Evolutionary conservation across 2,797 vertebrate species (phyloP), one percentile per base, ranked within the genome.

Genomic region (Hipposideros larvatus): DNA sequence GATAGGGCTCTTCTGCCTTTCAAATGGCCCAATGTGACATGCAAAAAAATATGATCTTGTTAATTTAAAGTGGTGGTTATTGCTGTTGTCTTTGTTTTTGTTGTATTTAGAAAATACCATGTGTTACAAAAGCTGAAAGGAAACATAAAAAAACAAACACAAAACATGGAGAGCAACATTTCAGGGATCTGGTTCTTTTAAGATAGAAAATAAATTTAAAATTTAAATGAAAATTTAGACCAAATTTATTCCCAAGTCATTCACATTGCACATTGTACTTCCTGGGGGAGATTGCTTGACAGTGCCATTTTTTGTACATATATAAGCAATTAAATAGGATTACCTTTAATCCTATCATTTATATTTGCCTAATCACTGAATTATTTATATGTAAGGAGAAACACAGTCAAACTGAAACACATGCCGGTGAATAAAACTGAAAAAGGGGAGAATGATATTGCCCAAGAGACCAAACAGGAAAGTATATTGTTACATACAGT

Each of bases 311-410:
- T 70, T n/a, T 82, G 31, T 87, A 10, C 26, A 53, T 68, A 37
- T 22, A 41, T 88, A 79, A 95, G 79, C 68, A 68, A 94, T 95
- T 84, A 80, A 88, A 63, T 59, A 57, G 55, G 51, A 70, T 89
- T 93, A 79, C 31, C 9, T 96, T 90, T 89, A 80, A 77, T 92
- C 18, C 5, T 74, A 8, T 46, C n/a, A 65, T 75, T 87, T 96
- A 71, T 71, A 53, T 93, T 95, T 96, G 22, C 22, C n/a, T 93
- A 74, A 78, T 80, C 71, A 43, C 14, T 74, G 78, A 95, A 80
- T 95, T 95, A 73, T 97, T 97, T 94, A 91, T 70, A 31, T 55
- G 15, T 19, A 87, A 53, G 43, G 65, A 85, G 43, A 93, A 95
- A 73, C 26, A 85, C 21, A 95, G 80, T 65, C n/a, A 70, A 77